Evolutionary conservation across 1,140 invertebrate genomes (phyloP).

Genomic region (Macrocentrus cingulum): DNA sequence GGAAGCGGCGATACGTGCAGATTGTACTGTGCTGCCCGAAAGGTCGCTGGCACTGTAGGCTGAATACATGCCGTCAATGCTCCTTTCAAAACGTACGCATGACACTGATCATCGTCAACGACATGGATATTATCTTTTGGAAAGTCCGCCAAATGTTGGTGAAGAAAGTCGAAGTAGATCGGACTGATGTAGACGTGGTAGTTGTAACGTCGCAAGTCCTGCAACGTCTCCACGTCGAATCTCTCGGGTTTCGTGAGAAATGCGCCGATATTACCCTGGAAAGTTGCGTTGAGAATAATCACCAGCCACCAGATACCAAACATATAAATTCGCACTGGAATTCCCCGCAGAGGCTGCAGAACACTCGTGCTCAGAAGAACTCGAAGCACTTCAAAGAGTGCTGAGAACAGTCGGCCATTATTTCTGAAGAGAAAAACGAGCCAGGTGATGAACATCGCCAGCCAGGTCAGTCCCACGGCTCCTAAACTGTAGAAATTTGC

Average conservation of each 20-base stretch:
- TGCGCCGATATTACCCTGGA: background rate
- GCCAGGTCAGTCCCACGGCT: background rate
- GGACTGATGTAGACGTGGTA: background rate
- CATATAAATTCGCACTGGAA: background rate
- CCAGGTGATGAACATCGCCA: background rate
- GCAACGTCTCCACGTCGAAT: background rate
- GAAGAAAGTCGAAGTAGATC: background rate
- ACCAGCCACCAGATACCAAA: background rate
- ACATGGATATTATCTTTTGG: background rate
- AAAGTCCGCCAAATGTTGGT: background rate
- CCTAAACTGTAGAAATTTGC: background rate
- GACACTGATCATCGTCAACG: background rate
- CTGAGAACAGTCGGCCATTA: background rate
- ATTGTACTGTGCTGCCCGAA: background rate
- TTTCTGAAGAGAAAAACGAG: background rate
- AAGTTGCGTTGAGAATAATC: background rate
- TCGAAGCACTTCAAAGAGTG: background rate
- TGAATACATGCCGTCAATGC: background rate
- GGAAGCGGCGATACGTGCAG: background rate
- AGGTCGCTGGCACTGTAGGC: background rate
- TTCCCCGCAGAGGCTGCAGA: background rate
- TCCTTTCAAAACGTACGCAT: background rate
- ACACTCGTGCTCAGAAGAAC: background rate
- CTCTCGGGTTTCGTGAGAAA: background rate
- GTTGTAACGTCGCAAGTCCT: background rate